These are phyloP conservation scores for Ctenochaetus hawaiiensis DNA, from an alignment of 2,797 vertebrate genomes.

Conservation along the genomic window DNA sequence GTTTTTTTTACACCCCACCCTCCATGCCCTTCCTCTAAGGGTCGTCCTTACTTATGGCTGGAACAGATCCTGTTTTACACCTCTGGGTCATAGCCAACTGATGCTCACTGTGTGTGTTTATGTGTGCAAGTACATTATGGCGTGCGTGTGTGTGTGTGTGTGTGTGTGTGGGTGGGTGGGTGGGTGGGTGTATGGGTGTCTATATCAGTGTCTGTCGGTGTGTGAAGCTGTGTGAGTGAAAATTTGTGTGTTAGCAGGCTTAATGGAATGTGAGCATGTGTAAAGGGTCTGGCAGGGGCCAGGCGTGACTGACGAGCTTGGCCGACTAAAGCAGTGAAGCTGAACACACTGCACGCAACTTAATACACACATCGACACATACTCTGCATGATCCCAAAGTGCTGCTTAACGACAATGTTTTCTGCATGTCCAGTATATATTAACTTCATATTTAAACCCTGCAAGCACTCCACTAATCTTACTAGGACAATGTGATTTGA, in stretches of 20 bases:
- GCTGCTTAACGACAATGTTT: constrained; percentile 47
- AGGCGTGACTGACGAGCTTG: constrained; percentile 72
- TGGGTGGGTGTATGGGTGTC: constrained; percentile 11
- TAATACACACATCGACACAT: constrained; percentile 49
- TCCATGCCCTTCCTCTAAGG: constrained; percentile 41
- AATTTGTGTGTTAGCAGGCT: constrained; percentile 46
- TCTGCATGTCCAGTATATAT: constrained; percentile 33
- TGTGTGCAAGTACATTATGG: neutral
- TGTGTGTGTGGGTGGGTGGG: neutral
- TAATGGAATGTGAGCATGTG: constrained; percentile 69
- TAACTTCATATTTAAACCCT: constrained; percentile 45
- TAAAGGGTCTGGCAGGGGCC: constrained; percentile 59
- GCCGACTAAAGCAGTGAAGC: constrained; percentile 56
- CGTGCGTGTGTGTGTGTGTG: neutral
- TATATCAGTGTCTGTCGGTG: constrained; percentile 30
- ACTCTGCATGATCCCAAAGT: constrained; percentile 41
- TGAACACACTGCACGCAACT: constrained; percentile 51
- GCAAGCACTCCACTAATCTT: constrained; percentile 53
- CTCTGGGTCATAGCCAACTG: constrained; percentile 47
- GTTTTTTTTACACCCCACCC: constrained; percentile 32
- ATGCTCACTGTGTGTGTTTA: constrained; percentile 21
- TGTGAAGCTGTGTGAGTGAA: constrained; percentile 38
- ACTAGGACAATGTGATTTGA: constrained; percentile 58
- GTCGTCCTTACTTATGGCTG: constrained; percentile 35
- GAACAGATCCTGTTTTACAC: constrained; percentile 62